Evolutionary conservation across 2,888 invertebrate genomes (phyloP), one percentile per base, ranked within the genome.

Genomic region (Lasioglossum leucozonium): DNA sequence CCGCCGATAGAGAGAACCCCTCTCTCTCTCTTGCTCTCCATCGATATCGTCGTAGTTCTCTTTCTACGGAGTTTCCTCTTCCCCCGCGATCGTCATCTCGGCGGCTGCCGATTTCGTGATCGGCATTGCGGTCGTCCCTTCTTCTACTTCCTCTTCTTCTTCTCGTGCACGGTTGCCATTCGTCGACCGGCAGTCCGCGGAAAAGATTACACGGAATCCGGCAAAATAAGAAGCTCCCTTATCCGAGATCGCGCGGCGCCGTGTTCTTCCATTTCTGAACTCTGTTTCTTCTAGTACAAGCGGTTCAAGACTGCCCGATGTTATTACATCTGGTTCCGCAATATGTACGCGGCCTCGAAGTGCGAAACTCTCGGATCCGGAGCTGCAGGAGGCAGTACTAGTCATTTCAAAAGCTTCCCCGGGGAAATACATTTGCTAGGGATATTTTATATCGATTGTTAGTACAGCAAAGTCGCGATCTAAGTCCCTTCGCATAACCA

Each of bases 41-140:
- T 77, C 79, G 80, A 80, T 87, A 76, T 85, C 82, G 67, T 22
- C 51, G 58, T 26, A 44, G 58, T 78, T 76, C 87, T 76, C 87
- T 81, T 78, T 67, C 74, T 34, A 74, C 80, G 51, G 13, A n/a
- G 55, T 67, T 22, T 62, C 65, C 47, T 34, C 65, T 67, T 74
- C 74, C 47, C 22, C 69, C 69, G 67, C 79, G 85, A 80, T 67
- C 83, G 88, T 80, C 84, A 62, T 82, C 86, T 58, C 73, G 86
- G 78, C 86, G 78, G 79, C 81, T 85, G 81, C 77, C 86, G 82
- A 92, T 92, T 91, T 87, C 72, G 42, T 81, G 89, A 91, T 90
- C 91, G 86, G 77, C 82, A 87, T 85, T 79, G 71, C 87, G 55
- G 82, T 65, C 42, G 22, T 75, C 51, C 62, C 58, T 34, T 6